phyloP scores from a whole-genome alignment of 2,113 vertebrate genomes.

The Spea bombifrons region DNA sequence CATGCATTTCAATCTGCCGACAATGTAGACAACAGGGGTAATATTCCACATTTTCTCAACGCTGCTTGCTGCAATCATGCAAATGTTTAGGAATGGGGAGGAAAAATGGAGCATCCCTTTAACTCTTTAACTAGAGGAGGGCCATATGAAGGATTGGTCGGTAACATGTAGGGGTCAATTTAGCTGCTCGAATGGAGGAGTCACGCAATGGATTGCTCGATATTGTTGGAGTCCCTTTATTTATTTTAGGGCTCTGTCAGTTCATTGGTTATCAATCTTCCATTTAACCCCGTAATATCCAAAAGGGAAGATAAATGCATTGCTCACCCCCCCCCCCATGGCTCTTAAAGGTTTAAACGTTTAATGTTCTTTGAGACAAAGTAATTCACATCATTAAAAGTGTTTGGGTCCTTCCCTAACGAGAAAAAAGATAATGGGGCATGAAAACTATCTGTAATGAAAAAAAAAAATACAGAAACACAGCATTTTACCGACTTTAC shows the following conservation, averaged over 20 bases:
- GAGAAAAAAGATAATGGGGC: slow-evolving; percentile 75
- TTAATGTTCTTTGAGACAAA: slow-evolving; percentile 37
- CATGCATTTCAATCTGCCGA: slow-evolving; percentile 14
- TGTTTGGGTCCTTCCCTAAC: slow-evolving; percentile 74
- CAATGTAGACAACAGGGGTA: neutral
- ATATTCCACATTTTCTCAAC: neutral
- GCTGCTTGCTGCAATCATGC: neutral
- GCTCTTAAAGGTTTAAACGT: neutral
- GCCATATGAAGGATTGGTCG: too few species aligned
- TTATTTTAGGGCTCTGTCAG: too few species aligned
- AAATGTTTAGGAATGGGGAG: neutral
- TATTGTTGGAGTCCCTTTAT: too few species aligned
- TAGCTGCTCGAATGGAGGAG: neutral
- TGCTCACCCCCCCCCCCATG: neutral
- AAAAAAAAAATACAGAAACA: slow-evolving; percentile 66
- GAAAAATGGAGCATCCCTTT: neutral
- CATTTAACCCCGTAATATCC: too few species aligned
- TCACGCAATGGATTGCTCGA: neutral
- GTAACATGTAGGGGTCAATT: too few species aligned
- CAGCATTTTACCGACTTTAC: slow-evolving; percentile 69
- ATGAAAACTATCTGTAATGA: slow-evolving; percentile 61
- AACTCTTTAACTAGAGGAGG: neutral
- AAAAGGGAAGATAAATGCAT: too few species aligned
- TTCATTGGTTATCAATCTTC: too few species aligned
- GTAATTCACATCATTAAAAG: slow-evolving; percentile 70